These are phyloP conservation scores for Drosophila fulvimacula DNA, from an alignment of 2,888 invertebrate genomes.

Conservation along the genomic window DNA sequence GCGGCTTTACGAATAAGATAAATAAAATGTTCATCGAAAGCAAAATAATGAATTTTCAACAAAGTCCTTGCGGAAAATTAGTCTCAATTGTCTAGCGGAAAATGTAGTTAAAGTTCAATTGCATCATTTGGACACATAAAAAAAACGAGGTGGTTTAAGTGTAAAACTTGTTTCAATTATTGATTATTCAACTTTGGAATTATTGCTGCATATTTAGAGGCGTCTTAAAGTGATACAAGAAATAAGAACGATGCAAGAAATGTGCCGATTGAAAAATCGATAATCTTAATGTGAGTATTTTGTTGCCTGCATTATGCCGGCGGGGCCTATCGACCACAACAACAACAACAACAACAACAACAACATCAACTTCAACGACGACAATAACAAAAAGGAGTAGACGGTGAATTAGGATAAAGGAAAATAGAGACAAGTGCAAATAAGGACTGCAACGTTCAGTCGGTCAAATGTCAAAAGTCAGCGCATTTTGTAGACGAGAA, in stretches of 20 bases:
- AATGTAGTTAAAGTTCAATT: constrained; percentile 14
- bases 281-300: constrained; percentile 49
- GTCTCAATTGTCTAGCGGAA: constrained; percentile 14
- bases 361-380: neutral
- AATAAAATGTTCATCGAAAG: constrained; percentile 9
- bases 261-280: constrained; percentile 66
- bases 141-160: neutral
- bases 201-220: constrained; percentile 49
- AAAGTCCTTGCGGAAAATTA: constrained; percentile 3
- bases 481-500: constrained; percentile 29
- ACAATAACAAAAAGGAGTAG: constrained; percentile 7
- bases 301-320: constrained; percentile 57
- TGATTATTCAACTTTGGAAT: constrained; percentile 44
- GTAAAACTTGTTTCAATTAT: constrained; percentile 24
- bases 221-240: constrained; percentile 46
- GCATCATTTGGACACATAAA: neutral
- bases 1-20: constrained; percentile 2
- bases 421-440: constrained; percentile 35
- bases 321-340: constrained; percentile 49
- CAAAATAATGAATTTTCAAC: constrained; percentile 23
- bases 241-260: constrained; percentile 23
- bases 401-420: neutral
- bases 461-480: constrained; percentile 49
- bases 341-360: constrained; percentile 38
- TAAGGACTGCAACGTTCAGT: constrained; percentile 17